Evolutionary conservation across 2,113 vertebrate species (phyloP).

Genomic region (Clupea harengus): DNA sequence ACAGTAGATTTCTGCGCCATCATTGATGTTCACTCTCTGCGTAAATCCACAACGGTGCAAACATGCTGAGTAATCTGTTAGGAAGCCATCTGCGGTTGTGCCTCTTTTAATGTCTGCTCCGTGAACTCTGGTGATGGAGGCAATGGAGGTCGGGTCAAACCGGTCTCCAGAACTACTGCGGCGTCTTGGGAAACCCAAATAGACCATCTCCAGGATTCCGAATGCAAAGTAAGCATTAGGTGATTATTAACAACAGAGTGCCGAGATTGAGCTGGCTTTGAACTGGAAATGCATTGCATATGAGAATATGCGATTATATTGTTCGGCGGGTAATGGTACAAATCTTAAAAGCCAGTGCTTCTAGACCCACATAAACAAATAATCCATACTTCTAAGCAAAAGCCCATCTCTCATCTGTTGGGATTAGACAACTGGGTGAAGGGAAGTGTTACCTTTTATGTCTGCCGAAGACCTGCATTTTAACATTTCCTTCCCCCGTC

Average conservation of each 20-base stretch:
- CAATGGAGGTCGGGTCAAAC: conserved; percentile 59
- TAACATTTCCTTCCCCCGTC: conserved; percentile 20
- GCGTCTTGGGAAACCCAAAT: conserved; percentile 57
- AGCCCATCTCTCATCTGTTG: conserved; percentile 71
- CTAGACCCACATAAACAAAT: conserved; percentile 70
- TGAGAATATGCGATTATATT: conserved; percentile 57
- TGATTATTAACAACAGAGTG: conserved; percentile 75
- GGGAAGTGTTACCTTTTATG: conserved; percentile 74
- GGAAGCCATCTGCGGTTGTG: neutral
- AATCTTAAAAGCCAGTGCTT: conserved; percentile 66
- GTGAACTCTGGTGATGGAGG: conserved; percentile 20
- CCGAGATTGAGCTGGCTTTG: conserved; percentile 68
- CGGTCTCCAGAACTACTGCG: conserved; percentile 49
- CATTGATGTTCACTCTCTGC: neutral
- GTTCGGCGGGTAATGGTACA: conserved; percentile 49
- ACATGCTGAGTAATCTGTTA: neutral
- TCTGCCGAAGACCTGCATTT: conserved; percentile 49
- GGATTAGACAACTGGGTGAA: conserved; percentile 64
- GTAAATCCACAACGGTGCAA: neutral
- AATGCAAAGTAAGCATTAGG: conserved; percentile 59
- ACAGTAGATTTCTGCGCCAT: neutral
- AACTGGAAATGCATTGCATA: conserved; percentile 72
- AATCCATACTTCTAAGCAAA: conserved; percentile 65
- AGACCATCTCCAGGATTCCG: conserved; percentile 59
- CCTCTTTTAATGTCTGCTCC: neutral